Evolutionary conservation across 2,797 vertebrate species (phyloP).

Genomic region (Gephyroberyx darwinii): DNA sequence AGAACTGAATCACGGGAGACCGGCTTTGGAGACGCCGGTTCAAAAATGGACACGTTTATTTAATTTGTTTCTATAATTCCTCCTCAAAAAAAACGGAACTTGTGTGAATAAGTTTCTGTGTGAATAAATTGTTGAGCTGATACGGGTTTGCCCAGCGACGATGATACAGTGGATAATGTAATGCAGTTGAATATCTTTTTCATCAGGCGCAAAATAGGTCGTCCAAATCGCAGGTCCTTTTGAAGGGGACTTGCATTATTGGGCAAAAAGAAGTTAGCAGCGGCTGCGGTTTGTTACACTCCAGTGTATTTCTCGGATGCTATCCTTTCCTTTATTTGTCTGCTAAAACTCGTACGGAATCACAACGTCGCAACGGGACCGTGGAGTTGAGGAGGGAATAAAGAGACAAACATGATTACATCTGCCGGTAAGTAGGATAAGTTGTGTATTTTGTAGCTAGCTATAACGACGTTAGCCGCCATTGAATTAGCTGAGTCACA

Average conservation of each 20-base stretch:
- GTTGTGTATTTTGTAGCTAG: constrained; percentile 45
- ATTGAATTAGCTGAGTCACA: constrained; percentile 89
- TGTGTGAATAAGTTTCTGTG: accelerated
- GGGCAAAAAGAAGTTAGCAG: constrained; percentile 71
- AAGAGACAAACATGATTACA: constrained; percentile 81
- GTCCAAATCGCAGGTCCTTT: constrained; percentile 48
- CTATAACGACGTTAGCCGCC: constrained; percentile 26
- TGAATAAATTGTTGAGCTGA: accelerated
- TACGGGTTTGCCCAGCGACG: accelerated
- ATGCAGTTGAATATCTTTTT: constrained; percentile 23
- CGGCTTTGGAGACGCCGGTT: constrained; percentile 27
- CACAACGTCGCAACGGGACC: constrained; percentile 17
- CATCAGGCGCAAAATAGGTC: constrained; percentile 59
- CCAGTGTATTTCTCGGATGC: constrained; percentile 2
- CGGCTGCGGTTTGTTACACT: constrained; percentile 6
- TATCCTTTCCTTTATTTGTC: background rate
- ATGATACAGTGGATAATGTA: background rate
- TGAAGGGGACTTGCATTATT: constrained; percentile 41
- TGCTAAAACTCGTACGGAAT: background rate
- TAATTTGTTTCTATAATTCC: accelerated
- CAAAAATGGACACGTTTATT: background rate
- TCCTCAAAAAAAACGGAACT: accelerated
- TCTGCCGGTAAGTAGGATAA: constrained; percentile 80
- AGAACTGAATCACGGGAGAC: constrained; percentile 19
- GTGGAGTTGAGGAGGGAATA: constrained; percentile 48